These are phyloP conservation scores for Hydropsyche betteni DNA, from an alignment of 2,888 invertebrate species.

Conservation along the genomic window DNA sequence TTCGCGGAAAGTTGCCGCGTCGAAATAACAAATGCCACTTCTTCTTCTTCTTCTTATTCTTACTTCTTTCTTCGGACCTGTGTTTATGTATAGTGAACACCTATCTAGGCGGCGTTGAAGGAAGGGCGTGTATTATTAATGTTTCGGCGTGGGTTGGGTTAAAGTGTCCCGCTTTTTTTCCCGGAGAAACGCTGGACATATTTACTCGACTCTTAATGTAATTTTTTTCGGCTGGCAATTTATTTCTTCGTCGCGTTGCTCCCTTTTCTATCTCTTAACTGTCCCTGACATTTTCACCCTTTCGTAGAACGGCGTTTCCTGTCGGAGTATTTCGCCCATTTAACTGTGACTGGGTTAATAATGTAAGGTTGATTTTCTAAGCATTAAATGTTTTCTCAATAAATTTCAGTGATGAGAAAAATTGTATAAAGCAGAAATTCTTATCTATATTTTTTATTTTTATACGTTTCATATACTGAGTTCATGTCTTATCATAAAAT, in stretches of 20 bases:
- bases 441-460: no score
- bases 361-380: neutral
- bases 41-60: constrained; percentile 22
- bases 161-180: constrained; percentile 21
- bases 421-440: no score
- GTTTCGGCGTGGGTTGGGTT: constrained; percentile 8
- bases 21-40: constrained; percentile 46
- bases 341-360: constrained; percentile 6
- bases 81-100: no score
- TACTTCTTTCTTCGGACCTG: no score
- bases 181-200: constrained; percentile 20
- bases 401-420: no score
- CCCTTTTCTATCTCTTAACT: constrained; percentile 10
- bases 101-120: constrained; percentile 24
- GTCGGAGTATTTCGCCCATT: neutral
- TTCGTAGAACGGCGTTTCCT: neutral
- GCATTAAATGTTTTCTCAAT: neutral
- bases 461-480: no score
- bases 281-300: constrained; percentile 13
- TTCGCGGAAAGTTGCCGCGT: constrained; percentile 43
- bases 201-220: constrained; percentile 35
- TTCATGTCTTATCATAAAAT: no score
- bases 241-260: constrained; percentile 33
- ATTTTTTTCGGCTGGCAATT: constrained; percentile 35
- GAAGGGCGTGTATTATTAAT: constrained; percentile 46